Conservation (phyloP, 2,797 vertebrate genomes). For the Onychomys torridus region DNA sequence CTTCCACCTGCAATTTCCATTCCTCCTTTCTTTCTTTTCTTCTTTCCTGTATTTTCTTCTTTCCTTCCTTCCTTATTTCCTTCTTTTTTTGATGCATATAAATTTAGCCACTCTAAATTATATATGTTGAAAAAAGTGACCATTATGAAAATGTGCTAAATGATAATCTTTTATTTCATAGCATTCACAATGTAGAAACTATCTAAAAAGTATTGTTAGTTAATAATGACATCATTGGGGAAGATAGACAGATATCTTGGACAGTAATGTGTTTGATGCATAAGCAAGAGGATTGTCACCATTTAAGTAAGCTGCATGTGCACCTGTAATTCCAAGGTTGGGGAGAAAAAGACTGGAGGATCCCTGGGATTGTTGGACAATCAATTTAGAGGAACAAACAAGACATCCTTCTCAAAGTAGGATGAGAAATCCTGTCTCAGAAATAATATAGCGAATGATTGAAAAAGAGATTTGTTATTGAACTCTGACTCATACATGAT, state of each 20-base stretch:
- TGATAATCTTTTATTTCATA: not conserved
- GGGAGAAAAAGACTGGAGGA: not conserved
- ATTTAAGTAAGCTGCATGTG: not conserved
- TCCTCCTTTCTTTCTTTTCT: not conserved
- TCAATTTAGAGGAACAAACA: not conserved
- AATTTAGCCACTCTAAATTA: not conserved
- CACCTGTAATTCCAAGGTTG: not conserved
- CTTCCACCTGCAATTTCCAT: not conserved
- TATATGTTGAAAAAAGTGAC: not conserved
- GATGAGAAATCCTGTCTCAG: not conserved
- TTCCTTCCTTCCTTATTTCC: rapidly evolving
- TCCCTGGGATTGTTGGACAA: not conserved
- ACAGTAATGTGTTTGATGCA: not conserved
- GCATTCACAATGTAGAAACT: not conserved
- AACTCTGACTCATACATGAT: not conserved
- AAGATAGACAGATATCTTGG: not conserved
- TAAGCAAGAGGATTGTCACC: not conserved
- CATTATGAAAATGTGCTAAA: not conserved
- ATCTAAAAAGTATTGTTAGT: not conserved
- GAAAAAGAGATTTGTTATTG: not conserved
- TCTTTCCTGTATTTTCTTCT: not conserved
- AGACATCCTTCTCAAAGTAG: too few species aligned
- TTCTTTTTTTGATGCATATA: not conserved
- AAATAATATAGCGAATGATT: not conserved
- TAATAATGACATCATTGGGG: not conserved